These are phyloP conservation scores for Tigriopus japonicus DNA, from an alignment of 1,140 invertebrate species.

Conservation along the genomic window DNA sequence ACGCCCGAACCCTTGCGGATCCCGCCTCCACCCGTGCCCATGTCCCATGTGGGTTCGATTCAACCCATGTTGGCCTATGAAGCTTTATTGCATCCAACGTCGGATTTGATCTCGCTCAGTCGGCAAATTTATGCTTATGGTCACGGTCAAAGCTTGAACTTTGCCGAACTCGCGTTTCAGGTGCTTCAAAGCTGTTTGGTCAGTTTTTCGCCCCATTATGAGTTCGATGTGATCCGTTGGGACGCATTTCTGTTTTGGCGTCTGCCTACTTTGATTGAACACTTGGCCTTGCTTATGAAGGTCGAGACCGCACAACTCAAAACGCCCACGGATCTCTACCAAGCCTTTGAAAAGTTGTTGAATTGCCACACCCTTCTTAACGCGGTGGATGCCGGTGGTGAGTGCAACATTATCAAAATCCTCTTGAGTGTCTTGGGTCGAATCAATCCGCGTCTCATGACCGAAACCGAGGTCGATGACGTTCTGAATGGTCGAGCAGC, in stretches of 20 bases:
- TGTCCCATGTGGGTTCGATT: background rate
- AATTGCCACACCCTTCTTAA: background rate
- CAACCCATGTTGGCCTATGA: constrained; percentile 1
- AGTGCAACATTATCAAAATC: background rate
- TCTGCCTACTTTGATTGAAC: background rate
- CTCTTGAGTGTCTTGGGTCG: background rate
- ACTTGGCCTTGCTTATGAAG: background rate
- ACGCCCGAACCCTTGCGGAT: background rate
- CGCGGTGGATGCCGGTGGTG: background rate
- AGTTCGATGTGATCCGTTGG: no score
- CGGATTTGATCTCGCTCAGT: background rate
- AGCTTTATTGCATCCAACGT: background rate
- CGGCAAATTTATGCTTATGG: background rate
- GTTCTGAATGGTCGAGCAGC: background rate
- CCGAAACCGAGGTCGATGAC: constrained; percentile 1
- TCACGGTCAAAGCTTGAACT: background rate
- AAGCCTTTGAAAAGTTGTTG: constrained; percentile 1
- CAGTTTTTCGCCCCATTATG: no score
- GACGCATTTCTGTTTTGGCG: background rate
- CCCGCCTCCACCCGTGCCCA: background rate
- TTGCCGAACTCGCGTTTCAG: background rate
- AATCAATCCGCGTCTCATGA: background rate
- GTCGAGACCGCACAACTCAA: background rate
- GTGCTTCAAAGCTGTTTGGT: background rate
- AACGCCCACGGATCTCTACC: constrained; percentile 1